Evolutionary conservation across 2,797 vertebrate species (phyloP), one percentile per base, ranked within the genome.

Genomic region (Chaunax sp.): DNA sequence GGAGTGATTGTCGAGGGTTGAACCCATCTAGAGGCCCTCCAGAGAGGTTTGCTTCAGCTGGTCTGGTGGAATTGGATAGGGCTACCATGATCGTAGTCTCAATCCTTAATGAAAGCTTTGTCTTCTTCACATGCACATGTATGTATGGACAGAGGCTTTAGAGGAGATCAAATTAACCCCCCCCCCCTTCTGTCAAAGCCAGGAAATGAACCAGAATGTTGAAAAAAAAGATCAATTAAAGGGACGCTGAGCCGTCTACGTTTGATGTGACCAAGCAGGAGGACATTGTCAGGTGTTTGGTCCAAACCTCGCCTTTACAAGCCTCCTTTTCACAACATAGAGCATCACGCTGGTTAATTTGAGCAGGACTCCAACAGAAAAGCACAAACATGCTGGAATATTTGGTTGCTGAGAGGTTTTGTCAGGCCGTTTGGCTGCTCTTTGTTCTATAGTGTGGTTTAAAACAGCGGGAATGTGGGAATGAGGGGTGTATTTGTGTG

Each of bases 1-100:
- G 61, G 45, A 46, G 25, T 84, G 77, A 78, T 54, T 88, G 84
- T 66, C 77, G 74, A 26, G 69, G 20, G 58, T 16, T 64, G 57
- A 76, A 77, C 69, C 76, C 72, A 1, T 26, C 2, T 62, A 70
- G 68, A 81, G 54, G 56, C 59, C 38, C 23, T 69, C 57, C 49
- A 28, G 53, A 73, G 84, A 64, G 76, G 60, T 64, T 51, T 67
- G 82, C 79, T 65, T 64, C 60, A 51, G 75, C 68, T 33, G 38
- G 58, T 84, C 84, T 90, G 88, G 18, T 38, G 50, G 69, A 78
- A 73, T 69, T 71, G 82, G 87, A 90, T 90, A 89, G 43, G 69
- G 64, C 70, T 40, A 40, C 61, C 60, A 61, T 79, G 68, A 78
- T 68, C 38, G 12, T 37, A 61, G 44, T 43, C 60, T 64, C 69